phyloP scores from a whole-genome alignment of 2,888 invertebrate species.

The Fissipunctia ypsillon region DNA sequence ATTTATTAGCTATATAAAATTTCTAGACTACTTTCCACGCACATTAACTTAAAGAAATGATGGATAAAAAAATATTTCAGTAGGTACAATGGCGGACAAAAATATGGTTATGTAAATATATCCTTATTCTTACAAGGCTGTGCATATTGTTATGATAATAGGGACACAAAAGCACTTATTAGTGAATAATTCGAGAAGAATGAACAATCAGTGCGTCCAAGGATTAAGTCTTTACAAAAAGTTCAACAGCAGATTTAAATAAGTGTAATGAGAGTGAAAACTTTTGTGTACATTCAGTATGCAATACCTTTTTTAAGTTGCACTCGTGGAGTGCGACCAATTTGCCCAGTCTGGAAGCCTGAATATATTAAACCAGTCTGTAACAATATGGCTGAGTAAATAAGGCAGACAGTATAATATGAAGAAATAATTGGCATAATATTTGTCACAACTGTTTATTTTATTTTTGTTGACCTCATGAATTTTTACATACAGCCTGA shows the following conservation, averaged over 20 bases:
- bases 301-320: constrained; percentile 41
- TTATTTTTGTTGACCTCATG: background rate
- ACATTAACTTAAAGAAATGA: constrained; percentile 16
- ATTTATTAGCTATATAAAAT: constrained; percentile 49
- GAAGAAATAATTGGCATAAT: background rate
- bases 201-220: constrained; percentile 58
- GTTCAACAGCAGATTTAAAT: constrained; percentile 40
- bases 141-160: constrained; percentile 61
- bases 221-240: constrained; percentile 54
- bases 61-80: constrained; percentile 28
- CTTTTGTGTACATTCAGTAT: constrained; percentile 57
- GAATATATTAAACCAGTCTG: constrained; percentile 39
- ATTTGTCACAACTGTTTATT: constrained; percentile 8
- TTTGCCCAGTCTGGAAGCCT: constrained; percentile 52
- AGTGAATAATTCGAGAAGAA: constrained; percentile 53
- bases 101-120: constrained; percentile 43
- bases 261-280: constrained; percentile 60
- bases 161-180: constrained; percentile 49
- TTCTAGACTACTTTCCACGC: constrained; percentile 22
- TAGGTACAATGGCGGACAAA: constrained; percentile 38
- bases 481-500: background rate
- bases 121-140: constrained; percentile 47
- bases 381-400: constrained; percentile 36
- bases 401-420: constrained; percentile 7
- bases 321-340: constrained; percentile 49